phyloP scores from a whole-genome alignment of 2,113 vertebrate species.

The Scomber scombrus region DNA sequence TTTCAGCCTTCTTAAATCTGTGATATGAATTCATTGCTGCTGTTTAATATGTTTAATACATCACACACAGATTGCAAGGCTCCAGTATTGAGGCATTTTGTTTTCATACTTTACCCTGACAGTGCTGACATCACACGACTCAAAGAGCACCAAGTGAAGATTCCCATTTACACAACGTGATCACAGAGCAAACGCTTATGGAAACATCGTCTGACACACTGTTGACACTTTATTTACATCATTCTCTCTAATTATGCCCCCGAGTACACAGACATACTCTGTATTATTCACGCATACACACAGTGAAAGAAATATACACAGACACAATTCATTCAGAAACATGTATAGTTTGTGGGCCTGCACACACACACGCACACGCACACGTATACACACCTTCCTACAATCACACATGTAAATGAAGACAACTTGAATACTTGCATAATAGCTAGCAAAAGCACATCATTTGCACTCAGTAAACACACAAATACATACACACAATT shows the following conservation, averaged over 20 bases:
- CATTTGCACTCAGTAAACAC: too few relatives aligned
- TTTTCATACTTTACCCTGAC: background rate
- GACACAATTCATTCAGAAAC: background rate
- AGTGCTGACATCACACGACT: constrained; percentile 25
- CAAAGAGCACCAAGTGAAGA: background rate
- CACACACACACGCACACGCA: background rate
- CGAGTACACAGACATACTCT: constrained; percentile 3
- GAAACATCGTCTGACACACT: constrained; percentile 37
- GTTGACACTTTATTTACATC: constrained; percentile 50
- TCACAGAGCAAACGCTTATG: constrained; percentile 18
- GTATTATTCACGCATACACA: constrained; percentile 24
- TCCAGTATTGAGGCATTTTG: background rate
- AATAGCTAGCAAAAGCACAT: too few relatives aligned
- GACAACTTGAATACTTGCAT: background rate
- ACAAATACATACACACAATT: too few relatives aligned
- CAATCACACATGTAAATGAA: background rate
- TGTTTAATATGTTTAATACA: background rate
- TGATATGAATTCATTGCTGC: background rate
- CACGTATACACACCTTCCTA: background rate
- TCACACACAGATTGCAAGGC: background rate
- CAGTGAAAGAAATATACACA: constrained; percentile 19
- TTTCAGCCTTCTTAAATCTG: background rate
- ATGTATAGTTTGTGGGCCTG: background rate
- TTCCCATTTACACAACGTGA: constrained; percentile 15
- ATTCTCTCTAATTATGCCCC: constrained; percentile 52